These are phyloP conservation scores for Triplophysa dalaica DNA, from an alignment of 2,113 vertebrate genomes.

Conservation along the genomic window DNA sequence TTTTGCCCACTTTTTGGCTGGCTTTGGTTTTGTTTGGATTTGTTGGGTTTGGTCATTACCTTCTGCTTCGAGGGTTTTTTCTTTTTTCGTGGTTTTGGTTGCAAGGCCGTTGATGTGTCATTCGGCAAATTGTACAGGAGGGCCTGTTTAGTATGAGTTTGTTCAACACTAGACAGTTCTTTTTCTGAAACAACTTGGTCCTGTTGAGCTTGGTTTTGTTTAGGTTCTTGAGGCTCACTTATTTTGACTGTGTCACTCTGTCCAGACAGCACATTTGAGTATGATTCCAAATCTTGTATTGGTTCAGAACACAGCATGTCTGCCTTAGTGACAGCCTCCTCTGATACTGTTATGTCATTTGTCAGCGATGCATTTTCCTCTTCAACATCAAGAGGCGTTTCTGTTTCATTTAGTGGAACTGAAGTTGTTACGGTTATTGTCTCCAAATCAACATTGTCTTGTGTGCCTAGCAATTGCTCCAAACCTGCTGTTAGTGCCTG, in stretches of 20 bases:
- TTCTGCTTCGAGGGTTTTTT: constrained; percentile 64
- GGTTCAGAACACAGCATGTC: neutral
- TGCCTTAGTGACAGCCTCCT: neutral
- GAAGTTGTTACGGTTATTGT: constrained; percentile 39
- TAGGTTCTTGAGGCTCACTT: neutral
- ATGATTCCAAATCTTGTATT: constrained; percentile 20
- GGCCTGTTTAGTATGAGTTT: neutral
- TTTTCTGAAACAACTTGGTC: constrained; percentile 19
- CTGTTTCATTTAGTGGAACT: constrained; percentile 50
- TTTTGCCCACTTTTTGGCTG: constrained; percentile 33
- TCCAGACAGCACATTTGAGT: neutral
- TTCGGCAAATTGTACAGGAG: neutral
- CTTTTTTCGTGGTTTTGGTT: constrained; percentile 61
- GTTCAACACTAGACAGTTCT: neutral
- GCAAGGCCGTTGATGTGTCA: neutral
- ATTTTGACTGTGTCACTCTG: neutral
- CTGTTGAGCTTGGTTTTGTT: neutral
- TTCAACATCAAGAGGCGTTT: constrained; percentile 7
- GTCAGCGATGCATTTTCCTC: neutral
- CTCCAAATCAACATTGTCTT: constrained; percentile 49
- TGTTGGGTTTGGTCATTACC: constrained; percentile 40
- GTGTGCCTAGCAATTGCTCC: constrained; percentile 53
- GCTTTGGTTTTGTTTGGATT: constrained; percentile 44
- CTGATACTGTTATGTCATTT: neutral
- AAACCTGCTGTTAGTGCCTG: constrained; percentile 58